These are phyloP conservation scores for Apogon hyalosoma DNA, from an alignment of 2,797 vertebrate species.

Conservation along the genomic window DNA sequence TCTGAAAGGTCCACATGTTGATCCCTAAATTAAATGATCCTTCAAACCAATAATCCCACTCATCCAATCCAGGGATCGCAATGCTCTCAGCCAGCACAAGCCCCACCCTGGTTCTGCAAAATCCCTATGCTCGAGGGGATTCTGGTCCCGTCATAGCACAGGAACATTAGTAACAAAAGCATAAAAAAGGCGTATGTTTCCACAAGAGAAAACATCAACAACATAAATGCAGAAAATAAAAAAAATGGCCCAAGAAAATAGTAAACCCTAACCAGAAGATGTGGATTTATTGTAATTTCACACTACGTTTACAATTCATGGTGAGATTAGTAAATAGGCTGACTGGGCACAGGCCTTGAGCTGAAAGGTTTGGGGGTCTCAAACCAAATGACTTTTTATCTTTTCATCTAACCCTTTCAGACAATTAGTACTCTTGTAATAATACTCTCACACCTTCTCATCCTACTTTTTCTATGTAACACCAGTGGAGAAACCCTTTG, in stretches of 20 bases:
- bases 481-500: no score
- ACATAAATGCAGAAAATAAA: no score
- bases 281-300: slow-evolving; percentile 21
- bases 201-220: not conserved
- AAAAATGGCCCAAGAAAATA: not conserved
- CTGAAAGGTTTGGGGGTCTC: slow-evolving; percentile 1
- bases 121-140: slow-evolving; percentile 61
- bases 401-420: no score
- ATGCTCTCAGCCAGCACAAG: slow-evolving; percentile 43
- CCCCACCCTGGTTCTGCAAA: slow-evolving; percentile 40
- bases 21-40: slow-evolving; percentile 82
- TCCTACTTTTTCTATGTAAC: no score
- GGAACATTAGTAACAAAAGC: slow-evolving; percentile 21
- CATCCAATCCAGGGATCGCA: slow-evolving; percentile 72
- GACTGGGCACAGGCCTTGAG: not conserved
- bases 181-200: not conserved
- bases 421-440: no score
- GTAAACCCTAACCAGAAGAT: not conserved
- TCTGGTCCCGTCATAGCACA: slow-evolving; percentile 19
- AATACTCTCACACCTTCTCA: no score
- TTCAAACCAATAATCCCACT: slow-evolving; percentile 78
- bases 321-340: not conserved
- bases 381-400: not conserved
- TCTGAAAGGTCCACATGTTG: slow-evolving; percentile 75
- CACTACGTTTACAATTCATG: slow-evolving; percentile 11